Evolutionary conservation across 1,140 invertebrate species (phyloP), one percentile per base, ranked within the genome.

Genomic region (Charaxes varanes): DNA sequence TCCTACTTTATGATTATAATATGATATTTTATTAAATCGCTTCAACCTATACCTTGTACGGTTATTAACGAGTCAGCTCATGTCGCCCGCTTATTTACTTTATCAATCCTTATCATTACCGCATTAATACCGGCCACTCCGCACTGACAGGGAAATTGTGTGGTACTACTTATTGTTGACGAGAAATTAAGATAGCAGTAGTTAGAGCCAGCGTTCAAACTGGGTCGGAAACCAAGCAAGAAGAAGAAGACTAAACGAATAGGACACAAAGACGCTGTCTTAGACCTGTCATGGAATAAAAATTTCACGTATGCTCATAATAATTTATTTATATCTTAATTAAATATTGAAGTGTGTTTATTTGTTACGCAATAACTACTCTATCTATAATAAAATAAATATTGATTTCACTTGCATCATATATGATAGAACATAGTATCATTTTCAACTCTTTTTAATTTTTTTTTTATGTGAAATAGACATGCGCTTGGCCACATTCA

Each of bases 261-360:
- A 40, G 94, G 95, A 10, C 97, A 99, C 68, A 93, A 86, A 53
- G 93, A 97, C 85, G 94, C 97, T 35, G 96, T 99, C 0, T 77
- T 99, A 8, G 92, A 94, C 84, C 68, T 98, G 1, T 90, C 95
- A 0, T 99, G 97, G 97, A 98, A 98, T 85, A 86, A 80, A 32
- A 87, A 90, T 58, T 92, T 86, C 44, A 85, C 85, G 82, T 86
- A 42, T 66, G 71, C 56, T 11, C n/a, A 14, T 16, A 12, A n/a
- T n/a, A n/a, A n/a, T n/a, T n/a, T n/a, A n/a, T n/a, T n/a, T n/a
- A n/a, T n/a, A n/a, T n/a, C n/a, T n/a, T n/a, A n/a, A n/a, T n/a
- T n/a, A n/a, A n/a, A n/a, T n/a, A n/a, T n/a, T n/a, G n/a, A n/a
- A n/a, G n/a, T n/a, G n/a, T n/a, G n/a, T n/a, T n/a, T n/a, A n/a